Conservation (phyloP, 2,797 vertebrate genomes). For the Pangasius krempfi region DNA sequence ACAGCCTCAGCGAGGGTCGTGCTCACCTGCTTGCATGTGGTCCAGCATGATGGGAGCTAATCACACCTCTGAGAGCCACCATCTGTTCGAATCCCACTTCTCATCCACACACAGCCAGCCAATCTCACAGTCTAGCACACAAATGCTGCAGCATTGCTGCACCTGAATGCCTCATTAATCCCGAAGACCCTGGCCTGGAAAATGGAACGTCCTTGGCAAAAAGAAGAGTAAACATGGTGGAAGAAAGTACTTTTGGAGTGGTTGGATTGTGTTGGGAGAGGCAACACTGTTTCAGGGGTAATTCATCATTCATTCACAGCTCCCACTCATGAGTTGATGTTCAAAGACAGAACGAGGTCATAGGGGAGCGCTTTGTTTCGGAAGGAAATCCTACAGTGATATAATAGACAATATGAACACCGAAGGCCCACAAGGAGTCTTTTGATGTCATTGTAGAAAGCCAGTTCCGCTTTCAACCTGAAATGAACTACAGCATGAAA, state of each 20-base stretch:
- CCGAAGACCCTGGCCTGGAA: constrained; percentile 45
- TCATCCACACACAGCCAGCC: constrained; percentile 46
- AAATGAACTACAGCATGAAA: constrained; percentile 47
- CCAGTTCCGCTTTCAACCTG: constrained; percentile 52
- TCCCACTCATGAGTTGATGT: constrained; percentile 51
- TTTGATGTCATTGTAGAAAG: constrained; percentile 56
- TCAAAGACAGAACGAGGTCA: constrained; percentile 56
- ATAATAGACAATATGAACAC: constrained; percentile 55
- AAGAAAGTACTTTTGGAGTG: constrained; percentile 30
- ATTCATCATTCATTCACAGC: constrained; percentile 56
- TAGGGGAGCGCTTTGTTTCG: constrained; percentile 54
- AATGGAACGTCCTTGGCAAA: constrained; percentile 51
- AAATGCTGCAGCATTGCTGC: constrained; percentile 42
- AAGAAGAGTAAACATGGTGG: constrained; percentile 43
- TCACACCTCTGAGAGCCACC: constrained; percentile 52
- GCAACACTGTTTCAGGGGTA: constrained; percentile 39
- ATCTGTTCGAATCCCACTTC: constrained; percentile 53
- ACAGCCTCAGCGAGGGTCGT: constrained; percentile 36
- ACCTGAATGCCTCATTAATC: constrained; percentile 53
- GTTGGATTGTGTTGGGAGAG: constrained; percentile 39
- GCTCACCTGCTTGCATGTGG: constrained; percentile 48
- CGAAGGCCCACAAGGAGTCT: constrained; percentile 48
- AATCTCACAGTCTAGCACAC: constrained; percentile 59
- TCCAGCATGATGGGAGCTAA: constrained; percentile 49
- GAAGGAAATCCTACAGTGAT: constrained; percentile 53